Base-by-base conservation (phyloP, 2,888 invertebrate genomes). In the Netelia melanura region DNA sequence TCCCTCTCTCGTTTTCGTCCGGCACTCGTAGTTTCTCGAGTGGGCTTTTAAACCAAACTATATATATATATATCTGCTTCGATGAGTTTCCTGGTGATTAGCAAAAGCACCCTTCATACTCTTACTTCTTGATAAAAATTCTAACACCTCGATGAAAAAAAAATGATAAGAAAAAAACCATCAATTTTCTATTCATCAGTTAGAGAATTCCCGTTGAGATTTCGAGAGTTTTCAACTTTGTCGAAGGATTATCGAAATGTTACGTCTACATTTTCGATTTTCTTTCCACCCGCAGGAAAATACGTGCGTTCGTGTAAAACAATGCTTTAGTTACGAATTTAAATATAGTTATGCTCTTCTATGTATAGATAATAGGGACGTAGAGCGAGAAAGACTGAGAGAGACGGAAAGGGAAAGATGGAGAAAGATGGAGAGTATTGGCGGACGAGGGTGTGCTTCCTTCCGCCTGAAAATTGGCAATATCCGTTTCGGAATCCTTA, bases 401-500 rank as follows among this genome's bases (percentile, higher is more conserved):
- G 65, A 56, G 62, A 44, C 48, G 21, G 72, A 58, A 21, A 61
- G 38, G 30, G 67, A 65, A 21, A 61, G 62, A 78, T 43, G 64
- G 61, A 44, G 74, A 44, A 61, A 58, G 72, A 48, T 61, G n/a
- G 43, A 23, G 61, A 67, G 58, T 68, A 81, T 79, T 81, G 80
- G 79, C 75, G 61, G 67, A 85, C 82, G 86, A 82, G 81, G 86
- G 87, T 82, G 87, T 85, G 86, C 86, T 90, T 90, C 89, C 91
- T 90, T 89, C 89, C 90, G 88, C 85, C 87, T 86, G 88, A 90
- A 90, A 90, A 91, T 91, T 91, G 91, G 88, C 91, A 91, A 91
- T 91, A 90, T 91, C 91, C 91, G 90, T 87, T 88, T 75, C 72
- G 88, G 87, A 87, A 88, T 89, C 88, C 89, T 90, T 91, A 90